phyloP scores from a whole-genome alignment of 1,140 invertebrate species.

The Drosophila pandora region DNA sequence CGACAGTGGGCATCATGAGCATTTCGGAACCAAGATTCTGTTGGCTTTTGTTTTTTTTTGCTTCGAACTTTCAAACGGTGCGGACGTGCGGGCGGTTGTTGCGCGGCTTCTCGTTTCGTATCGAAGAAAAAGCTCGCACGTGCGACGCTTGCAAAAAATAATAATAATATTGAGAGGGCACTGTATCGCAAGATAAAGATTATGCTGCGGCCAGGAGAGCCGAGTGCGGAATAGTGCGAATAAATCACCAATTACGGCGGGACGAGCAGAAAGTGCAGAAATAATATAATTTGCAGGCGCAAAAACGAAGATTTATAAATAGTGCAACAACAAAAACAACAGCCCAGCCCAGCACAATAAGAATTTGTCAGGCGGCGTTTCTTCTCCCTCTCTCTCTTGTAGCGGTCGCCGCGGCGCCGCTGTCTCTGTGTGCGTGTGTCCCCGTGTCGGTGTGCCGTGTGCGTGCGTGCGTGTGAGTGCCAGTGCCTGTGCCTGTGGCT shows the following conservation, averaged over 20 bases:
- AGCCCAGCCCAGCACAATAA: slow-evolving; percentile 38
- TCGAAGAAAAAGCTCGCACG: slow-evolving; percentile 51
- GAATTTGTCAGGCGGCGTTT: slow-evolving; percentile 71
- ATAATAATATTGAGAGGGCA: slow-evolving; percentile 3
- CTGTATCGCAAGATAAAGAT: slow-evolving; percentile 7
- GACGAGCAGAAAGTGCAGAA: slow-evolving; percentile 28
- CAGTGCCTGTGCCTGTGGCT: slow-evolving; percentile 25
- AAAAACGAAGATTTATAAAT: slow-evolving; percentile 70
- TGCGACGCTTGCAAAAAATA: slow-evolving; percentile 48
- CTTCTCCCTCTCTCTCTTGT: slow-evolving; percentile 16
- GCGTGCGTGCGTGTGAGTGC: slow-evolving; percentile 17
- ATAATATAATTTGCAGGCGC: slow-evolving; percentile 40
- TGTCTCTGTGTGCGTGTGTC: slow-evolving; percentile 13
- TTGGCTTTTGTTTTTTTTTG: too few relatives aligned
- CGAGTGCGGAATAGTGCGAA: slow-evolving; percentile 9
- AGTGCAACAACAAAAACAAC: slow-evolving; percentile 64
- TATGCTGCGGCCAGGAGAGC: not conserved
- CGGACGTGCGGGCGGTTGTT: not conserved
- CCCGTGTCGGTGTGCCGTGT: slow-evolving; percentile 18
- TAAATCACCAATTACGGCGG: not conserved
- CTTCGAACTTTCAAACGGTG: not conserved
- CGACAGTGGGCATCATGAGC: too few relatives aligned
- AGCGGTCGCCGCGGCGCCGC: not conserved
- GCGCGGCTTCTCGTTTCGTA: slow-evolving; percentile 1
- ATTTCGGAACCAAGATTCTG: too few relatives aligned